Evolutionary conservation across 2,888 invertebrate species (phyloP), one percentile per base, ranked within the genome.

Genomic region (Drosophila vallismaia): DNA sequence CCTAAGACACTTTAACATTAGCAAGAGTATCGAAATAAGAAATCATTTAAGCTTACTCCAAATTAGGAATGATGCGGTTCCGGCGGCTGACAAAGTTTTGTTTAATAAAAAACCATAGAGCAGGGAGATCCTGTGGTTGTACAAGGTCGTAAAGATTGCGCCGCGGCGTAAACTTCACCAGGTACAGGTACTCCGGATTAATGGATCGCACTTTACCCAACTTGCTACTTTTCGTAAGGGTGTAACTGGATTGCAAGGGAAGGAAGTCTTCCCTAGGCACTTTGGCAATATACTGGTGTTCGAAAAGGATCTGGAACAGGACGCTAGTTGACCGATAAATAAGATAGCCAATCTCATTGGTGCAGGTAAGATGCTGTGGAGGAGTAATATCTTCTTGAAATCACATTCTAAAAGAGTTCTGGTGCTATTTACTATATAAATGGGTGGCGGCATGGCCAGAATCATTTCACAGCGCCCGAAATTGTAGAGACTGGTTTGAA

Each of bases 101-200:
- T 76, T 93, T 93, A 9, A 95, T 92, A 88, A 96, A 97, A 90
- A 94, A 95, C 94, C 94, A 95, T 36, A 96, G 92, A 0, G 94
- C 91, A 40, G 94, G 92, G 40, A 95, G 88, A 81, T 95, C 93
- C 31, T 93, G 92, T 0, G 93, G 89, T 1, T 92, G 88, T 58
- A 93, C 93, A 0, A 93, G 92, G 38, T 90, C 79, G 31, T 87
- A 89, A 0, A 95, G 87, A 68, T 93, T 91, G 49, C 92, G 91
- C 70, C 94, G 95, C 12, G 94, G 94, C 49, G 93, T 93, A 33
- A 96, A 93, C 85, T 93, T 94, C 0, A 95, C 93, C 40, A 96
- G 90, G 88, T 94, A 94, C 67, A 96, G 88, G 31, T 91, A 92
- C 53, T 94, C 92, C 0, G 93, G 92, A 82, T 95, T 93, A 9